Evolutionary conservation across 2,888 invertebrate species (phyloP).

Genomic region (Unio pictorum): DNA sequence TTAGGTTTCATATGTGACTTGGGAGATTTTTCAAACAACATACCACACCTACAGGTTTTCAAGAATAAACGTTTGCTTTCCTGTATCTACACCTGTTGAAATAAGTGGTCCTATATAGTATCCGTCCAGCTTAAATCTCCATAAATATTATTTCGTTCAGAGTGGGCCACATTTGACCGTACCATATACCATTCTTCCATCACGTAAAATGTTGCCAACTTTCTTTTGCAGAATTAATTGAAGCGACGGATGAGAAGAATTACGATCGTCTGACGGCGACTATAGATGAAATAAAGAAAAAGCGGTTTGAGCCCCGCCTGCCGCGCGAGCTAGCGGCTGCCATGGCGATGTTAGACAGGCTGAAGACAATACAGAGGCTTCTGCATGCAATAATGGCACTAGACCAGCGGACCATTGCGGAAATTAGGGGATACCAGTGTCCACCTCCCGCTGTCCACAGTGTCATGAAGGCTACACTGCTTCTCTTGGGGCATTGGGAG

Average conservation of each 20-base stretch:
- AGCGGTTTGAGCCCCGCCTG: conserved; percentile 27
- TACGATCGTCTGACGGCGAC: conserved; percentile 35
- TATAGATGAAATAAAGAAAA: conserved; percentile 33
- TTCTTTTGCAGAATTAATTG: conserved; percentile 26
- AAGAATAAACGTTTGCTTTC: no score
- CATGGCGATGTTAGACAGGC: conserved; percentile 25
- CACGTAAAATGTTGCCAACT: neutral
- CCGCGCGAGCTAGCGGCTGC: conserved; percentile 30
- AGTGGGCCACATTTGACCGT: no score
- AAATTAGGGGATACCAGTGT: conserved; percentile 58
- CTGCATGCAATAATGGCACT: conserved; percentile 51
- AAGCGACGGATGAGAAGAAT: conserved; percentile 39
- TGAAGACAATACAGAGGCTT: conserved; percentile 40
- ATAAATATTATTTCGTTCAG: no score
- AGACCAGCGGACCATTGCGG: conserved; percentile 66
- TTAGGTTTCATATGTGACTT: no score
- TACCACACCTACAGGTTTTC: no score
- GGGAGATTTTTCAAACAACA: no score
- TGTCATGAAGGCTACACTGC: conserved; percentile 66
- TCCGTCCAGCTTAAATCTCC: no score
- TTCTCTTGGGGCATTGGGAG: conserved; percentile 64
- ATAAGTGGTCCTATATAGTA: no score
- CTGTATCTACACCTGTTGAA: no score
- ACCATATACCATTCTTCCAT: neutral
- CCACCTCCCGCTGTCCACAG: conserved; percentile 63